phyloP scores from a whole-genome alignment of 2,888 invertebrate genomes.

The Microplitis manilae region DNA sequence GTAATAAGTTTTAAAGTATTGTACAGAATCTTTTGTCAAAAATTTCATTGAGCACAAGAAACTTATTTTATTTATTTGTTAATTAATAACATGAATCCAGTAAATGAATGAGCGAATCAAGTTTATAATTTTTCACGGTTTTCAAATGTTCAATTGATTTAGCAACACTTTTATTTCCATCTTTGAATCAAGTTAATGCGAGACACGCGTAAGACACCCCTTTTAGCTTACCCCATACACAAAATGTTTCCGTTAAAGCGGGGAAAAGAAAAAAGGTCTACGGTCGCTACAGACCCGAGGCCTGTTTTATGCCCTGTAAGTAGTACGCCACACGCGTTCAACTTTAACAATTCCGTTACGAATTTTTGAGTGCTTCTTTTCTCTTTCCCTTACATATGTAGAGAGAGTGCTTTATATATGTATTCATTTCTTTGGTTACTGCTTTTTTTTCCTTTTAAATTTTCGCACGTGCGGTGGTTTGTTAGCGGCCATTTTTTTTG shows the following conservation, averaged over 20 bases:
- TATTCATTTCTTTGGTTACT: slow-evolving; percentile 18
- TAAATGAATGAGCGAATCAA: not conserved
- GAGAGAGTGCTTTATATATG: not conserved
- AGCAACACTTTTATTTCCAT: slow-evolving; percentile 1
- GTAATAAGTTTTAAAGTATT: no score
- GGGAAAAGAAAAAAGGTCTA: not conserved
- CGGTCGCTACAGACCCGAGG: not conserved
- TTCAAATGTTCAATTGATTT: slow-evolving; percentile 1
- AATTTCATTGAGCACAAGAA: no score
- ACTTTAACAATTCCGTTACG: slow-evolving; percentile 26
- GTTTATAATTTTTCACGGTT: not conserved
- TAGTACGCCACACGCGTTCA: slow-evolving; percentile 11
- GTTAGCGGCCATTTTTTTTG: slow-evolving; percentile 36
- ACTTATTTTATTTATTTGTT: no score
- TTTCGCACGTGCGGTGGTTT: slow-evolving; percentile 42
- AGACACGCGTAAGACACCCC: slow-evolving; percentile 19
- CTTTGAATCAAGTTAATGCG: slow-evolving; percentile 21
- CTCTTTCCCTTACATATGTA: not conserved
- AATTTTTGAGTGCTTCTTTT: slow-evolving; percentile 37
- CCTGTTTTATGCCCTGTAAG: not conserved
- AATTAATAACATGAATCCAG: not conserved
- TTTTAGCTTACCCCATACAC: not conserved
- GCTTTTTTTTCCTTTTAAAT: slow-evolving; percentile 1
- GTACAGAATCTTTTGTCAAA: no score
- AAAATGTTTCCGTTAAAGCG: slow-evolving; percentile 5